Evolutionary conservation across 2,888 invertebrate species (phyloP).

Genomic region (Chymomyza caudatula): DNA sequence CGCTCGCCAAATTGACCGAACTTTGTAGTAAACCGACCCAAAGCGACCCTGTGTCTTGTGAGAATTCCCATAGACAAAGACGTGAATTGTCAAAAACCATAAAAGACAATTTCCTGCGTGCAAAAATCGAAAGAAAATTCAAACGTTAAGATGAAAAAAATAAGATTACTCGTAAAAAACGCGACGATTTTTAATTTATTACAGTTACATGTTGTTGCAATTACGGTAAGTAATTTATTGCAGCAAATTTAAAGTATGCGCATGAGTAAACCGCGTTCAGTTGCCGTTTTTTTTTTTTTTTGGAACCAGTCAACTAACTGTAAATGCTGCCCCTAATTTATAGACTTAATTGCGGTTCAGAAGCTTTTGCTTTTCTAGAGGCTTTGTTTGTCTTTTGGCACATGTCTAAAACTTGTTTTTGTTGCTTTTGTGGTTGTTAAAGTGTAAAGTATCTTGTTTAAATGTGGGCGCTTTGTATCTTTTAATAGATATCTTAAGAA

Average conservation of each 20-base stretch:
- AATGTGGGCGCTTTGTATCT: background rate
- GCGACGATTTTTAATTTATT: conserved; percentile 55
- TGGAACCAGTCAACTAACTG: background rate
- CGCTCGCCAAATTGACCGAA: background rate
- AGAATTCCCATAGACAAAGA: conserved; percentile 26
- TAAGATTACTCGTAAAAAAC: conserved; percentile 17
- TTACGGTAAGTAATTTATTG: background rate
- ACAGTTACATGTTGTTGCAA: conserved; percentile 29
- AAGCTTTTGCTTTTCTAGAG: conserved; percentile 28
- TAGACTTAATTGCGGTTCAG: background rate
- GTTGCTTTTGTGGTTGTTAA: background rate
- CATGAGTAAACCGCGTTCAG: no score
- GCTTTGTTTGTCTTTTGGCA: background rate
- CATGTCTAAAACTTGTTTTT: background rate
- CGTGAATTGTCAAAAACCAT: conserved; percentile 12
- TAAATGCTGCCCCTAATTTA: conserved; percentile 4
- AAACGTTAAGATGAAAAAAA: conserved; percentile 1
- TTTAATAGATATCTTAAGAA: background rate
- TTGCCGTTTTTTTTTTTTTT: background rate
- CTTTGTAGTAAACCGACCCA: conserved; percentile 12
- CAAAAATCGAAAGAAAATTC: conserved; percentile 12
- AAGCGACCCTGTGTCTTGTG: conserved; percentile 15
- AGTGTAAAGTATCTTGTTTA: background rate
- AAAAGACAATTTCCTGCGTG: conserved; percentile 31
- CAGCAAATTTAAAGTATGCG: background rate